A percentile compares a stretch with the other conserved stretches of the same genome.
Conservation (phyloP, 1,140 invertebrate genomes). For the Lepidurus arcticus region DNA sequence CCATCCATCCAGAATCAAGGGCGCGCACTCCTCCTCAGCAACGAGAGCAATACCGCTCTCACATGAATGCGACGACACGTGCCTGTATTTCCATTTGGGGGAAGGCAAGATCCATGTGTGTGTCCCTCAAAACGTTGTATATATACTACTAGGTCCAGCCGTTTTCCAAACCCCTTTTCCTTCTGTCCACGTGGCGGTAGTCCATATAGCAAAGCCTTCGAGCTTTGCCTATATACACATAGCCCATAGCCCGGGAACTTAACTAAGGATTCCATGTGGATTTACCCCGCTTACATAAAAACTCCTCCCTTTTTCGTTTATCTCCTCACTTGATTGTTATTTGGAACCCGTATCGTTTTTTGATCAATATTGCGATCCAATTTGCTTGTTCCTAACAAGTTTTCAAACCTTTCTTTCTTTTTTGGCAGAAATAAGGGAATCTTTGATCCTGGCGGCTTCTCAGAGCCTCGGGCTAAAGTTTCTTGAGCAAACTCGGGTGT, state of each 20-base stretch:
- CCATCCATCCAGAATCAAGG: not conserved
- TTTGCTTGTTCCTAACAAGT: too few species aligned
- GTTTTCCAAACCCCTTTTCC: not conserved
- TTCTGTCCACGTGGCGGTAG: not conserved
- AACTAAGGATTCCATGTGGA: not conserved
- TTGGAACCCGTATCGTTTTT: too few species aligned
- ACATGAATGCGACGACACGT: slow-evolving; percentile 18
- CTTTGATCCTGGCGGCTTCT: too few species aligned
- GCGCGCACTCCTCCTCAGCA: not conserved
- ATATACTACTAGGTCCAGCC: not conserved
- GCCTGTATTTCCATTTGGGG: not conserved
- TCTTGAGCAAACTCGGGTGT: too few species aligned
- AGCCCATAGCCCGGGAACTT: not conserved
- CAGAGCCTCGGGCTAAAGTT: too few species aligned
- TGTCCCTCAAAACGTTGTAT: not conserved
- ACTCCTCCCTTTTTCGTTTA: not conserved
- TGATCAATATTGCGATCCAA: too few species aligned
- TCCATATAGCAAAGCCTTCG: not conserved
- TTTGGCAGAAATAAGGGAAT: too few species aligned
- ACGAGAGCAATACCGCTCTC: slow-evolving; percentile 10
- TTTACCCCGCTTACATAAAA: not conserved
- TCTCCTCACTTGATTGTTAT: too few species aligned
- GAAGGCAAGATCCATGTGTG: not conserved
- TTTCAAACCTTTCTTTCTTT: too few species aligned
- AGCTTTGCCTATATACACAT: not conserved